A percentile compares a stretch with the other conserved stretches of the same genome.
phyloP scores from a whole-genome alignment of 2,113 vertebrate species.

The Dasyornis broadbenti region DNA sequence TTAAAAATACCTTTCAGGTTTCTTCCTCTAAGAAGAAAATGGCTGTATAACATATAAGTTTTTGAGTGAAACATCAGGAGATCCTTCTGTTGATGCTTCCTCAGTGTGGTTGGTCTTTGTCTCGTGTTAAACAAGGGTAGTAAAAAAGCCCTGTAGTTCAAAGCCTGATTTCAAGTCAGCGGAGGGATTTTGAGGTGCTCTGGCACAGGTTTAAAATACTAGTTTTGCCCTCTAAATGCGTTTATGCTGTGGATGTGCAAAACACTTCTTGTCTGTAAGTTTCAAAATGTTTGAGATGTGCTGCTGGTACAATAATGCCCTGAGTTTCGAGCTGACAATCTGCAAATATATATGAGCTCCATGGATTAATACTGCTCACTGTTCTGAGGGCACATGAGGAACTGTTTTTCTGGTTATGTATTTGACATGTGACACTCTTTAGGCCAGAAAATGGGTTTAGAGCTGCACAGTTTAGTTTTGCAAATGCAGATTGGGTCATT shows the following conservation, averaged over 20 bases:
- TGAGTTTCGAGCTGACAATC: not conserved
- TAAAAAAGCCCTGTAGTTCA: not conserved
- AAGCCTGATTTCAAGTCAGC: not conserved
- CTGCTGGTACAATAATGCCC: not conserved
- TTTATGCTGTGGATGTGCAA: not conserved
- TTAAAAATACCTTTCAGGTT: not conserved
- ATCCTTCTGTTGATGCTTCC: not conserved
- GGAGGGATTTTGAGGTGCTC: not conserved
- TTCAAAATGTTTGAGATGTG: not conserved
- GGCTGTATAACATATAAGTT: not conserved
- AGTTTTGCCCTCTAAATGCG: not conserved
- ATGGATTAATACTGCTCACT: not conserved
- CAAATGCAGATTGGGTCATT: not conserved
- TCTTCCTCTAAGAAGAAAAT: not conserved
- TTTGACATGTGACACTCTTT: not conserved
- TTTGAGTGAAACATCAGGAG: not conserved
- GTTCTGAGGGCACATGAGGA: not conserved
- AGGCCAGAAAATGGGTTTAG: slow-evolving; percentile 3
- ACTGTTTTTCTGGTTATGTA: not conserved
- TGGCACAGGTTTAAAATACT: not conserved
- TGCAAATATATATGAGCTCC: not conserved
- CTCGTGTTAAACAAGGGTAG: not conserved
- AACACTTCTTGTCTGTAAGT: not conserved
- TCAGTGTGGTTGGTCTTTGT: not conserved
- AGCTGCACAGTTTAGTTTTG: not conserved